phyloP scores from a whole-genome alignment of 2,888 invertebrate genomes.

The Leptodirus hochenwartii region DNA sequence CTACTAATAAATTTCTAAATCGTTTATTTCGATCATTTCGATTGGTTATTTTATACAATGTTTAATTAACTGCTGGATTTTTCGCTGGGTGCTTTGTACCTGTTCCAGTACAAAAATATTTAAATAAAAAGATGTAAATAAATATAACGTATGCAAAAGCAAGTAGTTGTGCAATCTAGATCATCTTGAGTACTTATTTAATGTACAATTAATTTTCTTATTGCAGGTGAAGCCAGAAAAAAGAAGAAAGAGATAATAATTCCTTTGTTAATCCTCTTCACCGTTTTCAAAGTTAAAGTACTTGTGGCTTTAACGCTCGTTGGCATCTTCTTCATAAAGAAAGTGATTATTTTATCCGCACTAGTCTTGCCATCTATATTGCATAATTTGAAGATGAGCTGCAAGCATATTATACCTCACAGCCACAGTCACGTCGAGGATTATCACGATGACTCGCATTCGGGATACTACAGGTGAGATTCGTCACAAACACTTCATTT shows the following conservation, averaged over 20 bases:
- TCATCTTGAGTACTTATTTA: too few relatives aligned
- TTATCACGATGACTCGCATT: constrained; percentile 13
- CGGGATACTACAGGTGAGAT: too few relatives aligned
- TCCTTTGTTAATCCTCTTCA: constrained; percentile 32
- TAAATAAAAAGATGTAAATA: too few relatives aligned
- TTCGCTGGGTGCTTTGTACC: too few relatives aligned
- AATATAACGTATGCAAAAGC: too few relatives aligned
- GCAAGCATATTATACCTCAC: constrained; percentile 26
- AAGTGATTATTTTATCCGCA: constrained; percentile 39
- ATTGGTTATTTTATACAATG: too few relatives aligned
- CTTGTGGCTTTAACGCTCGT: constrained; percentile 39
- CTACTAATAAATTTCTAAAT: too few relatives aligned
- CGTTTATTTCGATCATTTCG: too few relatives aligned
- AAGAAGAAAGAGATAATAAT: constrained; percentile 30
- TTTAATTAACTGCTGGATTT: too few relatives aligned
- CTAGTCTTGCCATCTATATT: constrained; percentile 38
- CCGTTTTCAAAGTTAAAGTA: constrained; percentile 35
- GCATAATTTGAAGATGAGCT: constrained; percentile 32
- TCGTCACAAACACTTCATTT: too few relatives aligned
- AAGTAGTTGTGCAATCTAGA: too few relatives aligned
- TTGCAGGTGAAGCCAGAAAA: constrained; percentile 27
- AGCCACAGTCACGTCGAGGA: constrained; percentile 11
- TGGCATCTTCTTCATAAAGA: constrained; percentile 45
- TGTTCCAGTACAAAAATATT: too few relatives aligned
- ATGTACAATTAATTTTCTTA: constrained; percentile 12